phyloP scores from a whole-genome alignment of 1,140 invertebrate species.

The Caenorhabditis latens region DNA sequence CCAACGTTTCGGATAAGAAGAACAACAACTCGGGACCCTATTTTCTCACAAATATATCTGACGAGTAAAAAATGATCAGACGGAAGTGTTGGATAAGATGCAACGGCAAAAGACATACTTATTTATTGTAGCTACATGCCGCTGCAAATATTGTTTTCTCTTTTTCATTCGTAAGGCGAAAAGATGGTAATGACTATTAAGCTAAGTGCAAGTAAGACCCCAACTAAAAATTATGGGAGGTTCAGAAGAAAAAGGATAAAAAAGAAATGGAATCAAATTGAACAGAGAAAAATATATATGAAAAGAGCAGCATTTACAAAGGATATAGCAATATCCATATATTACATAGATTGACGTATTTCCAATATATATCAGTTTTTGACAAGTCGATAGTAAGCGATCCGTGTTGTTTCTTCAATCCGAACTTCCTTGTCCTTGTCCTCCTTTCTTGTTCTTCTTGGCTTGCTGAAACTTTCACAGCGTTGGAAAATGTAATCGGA shows the following conservation, averaged over 20 bases:
- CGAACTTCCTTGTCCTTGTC: constrained; percentile 32
- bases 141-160: not conserved
- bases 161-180: not conserved
- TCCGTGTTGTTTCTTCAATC: not conserved
- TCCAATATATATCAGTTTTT: constrained; percentile 14
- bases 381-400: not conserved
- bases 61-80: constrained; percentile 46
- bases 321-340: constrained; percentile 6
- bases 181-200: constrained; percentile 1
- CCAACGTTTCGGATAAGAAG: constrained; percentile 18
- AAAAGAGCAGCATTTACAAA: constrained; percentile 39
- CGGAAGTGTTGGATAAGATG: constrained; percentile 15
- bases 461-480: constrained; percentile 22
- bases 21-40: constrained; percentile 47
- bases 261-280: constrained; percentile 28
- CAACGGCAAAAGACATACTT: not conserved
- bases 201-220: constrained; percentile 8
- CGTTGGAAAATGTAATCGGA: too few relatives aligned
- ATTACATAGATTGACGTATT: constrained; percentile 29
- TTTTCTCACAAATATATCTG: constrained; percentile 33
- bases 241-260: too few relatives aligned
- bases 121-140: constrained; percentile 12
- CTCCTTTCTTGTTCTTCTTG: constrained; percentile 33
- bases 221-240: not conserved
- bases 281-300: constrained; percentile 26